Evolutionary conservation across 2,888 invertebrate genomes (phyloP), one percentile per base, ranked within the genome.

Genomic region (Macaria notata): DNA sequence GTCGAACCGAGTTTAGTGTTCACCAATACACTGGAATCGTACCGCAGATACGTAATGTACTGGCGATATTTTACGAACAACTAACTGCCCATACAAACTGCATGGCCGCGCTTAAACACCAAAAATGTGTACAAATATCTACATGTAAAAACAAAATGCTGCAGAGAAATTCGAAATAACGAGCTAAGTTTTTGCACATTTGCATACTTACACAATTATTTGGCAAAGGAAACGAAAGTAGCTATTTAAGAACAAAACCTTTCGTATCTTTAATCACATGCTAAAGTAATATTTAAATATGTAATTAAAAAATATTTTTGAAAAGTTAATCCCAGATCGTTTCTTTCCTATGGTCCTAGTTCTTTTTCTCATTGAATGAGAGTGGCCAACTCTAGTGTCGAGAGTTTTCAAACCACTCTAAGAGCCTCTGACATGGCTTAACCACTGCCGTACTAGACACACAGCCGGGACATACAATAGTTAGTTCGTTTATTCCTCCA

Each of bases 1-100:
- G 68, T 69, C 62, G 64, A 65, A 56, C 45, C 47, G 39, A 53
- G 47, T 59, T 63, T 52, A 56, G 59, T 42, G 52, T 49, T 58
- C 59, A 65, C 59, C 19, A 56, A 62, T 53, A 53, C 59, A 62
- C 54, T 64, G 61, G 61, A 56, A 58, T 49, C 47, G 57, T 61
- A 54, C 59, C 53, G n/a, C 56, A 54, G 36, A 54, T 49, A 54
- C 45, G 43, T 38, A 47, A 55, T 49, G 51, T 46, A 55, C 6
- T 31, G 19, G 31, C 51, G 9, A 49, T 57, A 57, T 36, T 47
- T 42, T 46, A 36, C 29, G 29, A 46, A 9, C 33, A n/a, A 47
- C 31, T 31, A 43, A 43, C 39, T 48, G 31, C 31, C 52, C 41
- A 49, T 49, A 36, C 19, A 36, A 19, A 19, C 19, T 39, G 19